Percentiles rank a stretch among this genome's conserved stretches.
These are phyloP conservation scores for Zootermopsis nevadensis DNA, from an alignment of 2,888 invertebrate genomes.

Conservation along the genomic window DNA sequence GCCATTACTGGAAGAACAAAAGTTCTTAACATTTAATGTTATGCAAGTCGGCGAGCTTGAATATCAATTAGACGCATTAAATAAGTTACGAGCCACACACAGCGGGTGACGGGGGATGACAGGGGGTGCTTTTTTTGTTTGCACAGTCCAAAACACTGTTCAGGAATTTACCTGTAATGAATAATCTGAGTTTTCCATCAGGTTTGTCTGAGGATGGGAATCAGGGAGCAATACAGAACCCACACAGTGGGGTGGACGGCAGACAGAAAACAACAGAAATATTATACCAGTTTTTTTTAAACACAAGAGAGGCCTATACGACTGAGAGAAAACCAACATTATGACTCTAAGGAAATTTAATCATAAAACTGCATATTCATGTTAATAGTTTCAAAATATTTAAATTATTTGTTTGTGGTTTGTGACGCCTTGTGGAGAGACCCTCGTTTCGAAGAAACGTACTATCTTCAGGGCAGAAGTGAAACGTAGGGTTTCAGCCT, in stretches of 20 bases:
- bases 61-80: conserved; percentile 48
- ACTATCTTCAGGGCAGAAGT: too few species aligned
- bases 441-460: too few species aligned
- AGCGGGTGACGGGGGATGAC: conserved; percentile 32
- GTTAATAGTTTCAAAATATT: too few species aligned
- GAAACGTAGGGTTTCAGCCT: too few species aligned
- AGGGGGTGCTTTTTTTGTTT: conserved; percentile 20
- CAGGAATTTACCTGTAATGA: conserved; percentile 24
- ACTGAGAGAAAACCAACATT: too few species aligned
- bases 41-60: conserved; percentile 8
- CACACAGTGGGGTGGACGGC: neutral
- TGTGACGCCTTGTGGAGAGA: too few species aligned
- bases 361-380: too few species aligned
- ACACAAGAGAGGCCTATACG: too few species aligned
- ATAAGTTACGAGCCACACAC: conserved; percentile 46
- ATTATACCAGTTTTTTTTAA: too few species aligned
- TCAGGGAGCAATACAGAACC: neutral
- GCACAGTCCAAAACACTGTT: neutral
- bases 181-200: neutral
- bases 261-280: neutral
- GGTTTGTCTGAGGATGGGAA: neutral
- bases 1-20: too few species aligned
- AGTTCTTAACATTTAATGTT: neutral
- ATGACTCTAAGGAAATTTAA: too few species aligned
- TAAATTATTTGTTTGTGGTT: too few species aligned